Evolutionary conservation across 2,113 vertebrate species (phyloP).

Genomic region (Erythrolamprus reginae): DNA sequence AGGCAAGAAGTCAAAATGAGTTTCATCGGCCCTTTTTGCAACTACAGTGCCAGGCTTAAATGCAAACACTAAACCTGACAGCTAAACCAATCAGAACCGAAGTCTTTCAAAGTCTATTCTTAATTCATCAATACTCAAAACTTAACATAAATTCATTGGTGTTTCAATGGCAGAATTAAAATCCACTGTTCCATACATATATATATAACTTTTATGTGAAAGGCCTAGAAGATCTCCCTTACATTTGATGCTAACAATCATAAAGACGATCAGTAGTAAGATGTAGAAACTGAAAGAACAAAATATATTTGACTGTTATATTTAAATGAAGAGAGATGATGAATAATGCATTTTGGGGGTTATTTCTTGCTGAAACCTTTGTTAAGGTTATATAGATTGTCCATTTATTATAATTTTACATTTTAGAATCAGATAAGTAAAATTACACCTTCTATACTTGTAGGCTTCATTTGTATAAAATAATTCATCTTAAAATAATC

Average conservation of each 20-base stretch:
- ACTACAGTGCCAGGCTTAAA: conserved; percentile 39
- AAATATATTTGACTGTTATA: conserved; percentile 57
- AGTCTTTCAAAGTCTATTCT: conserved; percentile 57
- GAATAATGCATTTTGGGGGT: conserved; percentile 53
- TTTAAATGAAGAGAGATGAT: conserved; percentile 48
- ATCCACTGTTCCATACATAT: conserved; percentile 39
- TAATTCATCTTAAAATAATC: conserved; percentile 57
- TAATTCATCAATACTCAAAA: conserved; percentile 61
- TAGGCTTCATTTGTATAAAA: conserved; percentile 53
- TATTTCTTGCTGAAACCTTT: conserved; percentile 40
- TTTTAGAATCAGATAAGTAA: conserved; percentile 60
- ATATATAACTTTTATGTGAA: conserved; percentile 48
- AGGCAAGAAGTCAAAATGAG: neutral
- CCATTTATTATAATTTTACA: conserved; percentile 64
- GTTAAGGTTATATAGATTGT: conserved; percentile 64
- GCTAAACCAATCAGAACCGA: conserved; percentile 44
- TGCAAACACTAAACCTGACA: conserved; percentile 54
- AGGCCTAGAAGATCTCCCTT: conserved; percentile 48
- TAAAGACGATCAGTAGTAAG: conserved; percentile 37
- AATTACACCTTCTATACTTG: conserved; percentile 56
- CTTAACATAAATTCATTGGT: conserved; percentile 64
- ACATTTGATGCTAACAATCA: conserved; percentile 24
- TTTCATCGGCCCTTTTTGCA: conserved; percentile 24
- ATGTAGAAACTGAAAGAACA: conserved; percentile 48
- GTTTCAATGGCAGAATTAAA: conserved; percentile 62